phyloP scores from a whole-genome alignment of 2,797 vertebrate genomes.

The Gouania willdenowi region DNA sequence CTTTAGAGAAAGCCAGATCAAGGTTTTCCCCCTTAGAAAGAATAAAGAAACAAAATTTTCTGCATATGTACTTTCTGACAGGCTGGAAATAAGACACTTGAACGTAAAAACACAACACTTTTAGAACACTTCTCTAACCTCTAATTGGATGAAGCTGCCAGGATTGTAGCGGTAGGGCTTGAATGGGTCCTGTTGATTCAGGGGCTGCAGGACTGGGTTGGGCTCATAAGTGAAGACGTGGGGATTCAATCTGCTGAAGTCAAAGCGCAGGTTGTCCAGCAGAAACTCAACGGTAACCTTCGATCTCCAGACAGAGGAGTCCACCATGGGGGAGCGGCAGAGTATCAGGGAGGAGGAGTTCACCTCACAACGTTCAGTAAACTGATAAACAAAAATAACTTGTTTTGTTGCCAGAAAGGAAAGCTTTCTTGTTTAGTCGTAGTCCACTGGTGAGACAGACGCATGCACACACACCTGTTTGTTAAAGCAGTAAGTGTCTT shows the following conservation, averaged over 20 bases:
- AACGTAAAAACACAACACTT: no score
- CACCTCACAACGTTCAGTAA: conserved; percentile 82
- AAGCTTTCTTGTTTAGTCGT: no score
- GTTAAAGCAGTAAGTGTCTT: conserved; percentile 65
- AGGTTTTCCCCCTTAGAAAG: conserved; percentile 87
- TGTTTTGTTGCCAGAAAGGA: background rate
- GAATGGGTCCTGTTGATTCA: conserved; percentile 84
- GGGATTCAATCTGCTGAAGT: conserved; percentile 80
- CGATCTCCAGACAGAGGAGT: conserved; percentile 58
- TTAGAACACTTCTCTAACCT: conserved; percentile 70
- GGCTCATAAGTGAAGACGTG: conserved; percentile 84
- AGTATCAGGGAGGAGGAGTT: conserved; percentile 86
- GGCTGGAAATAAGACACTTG: no score
- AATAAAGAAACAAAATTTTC: no score
- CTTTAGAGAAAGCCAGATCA: conserved; percentile 92
- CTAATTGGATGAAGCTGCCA: conserved; percentile 93
- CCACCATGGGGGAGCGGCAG: conserved; percentile 86
- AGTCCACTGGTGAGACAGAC: no score
- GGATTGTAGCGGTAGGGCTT: conserved; percentile 92
- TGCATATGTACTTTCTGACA: no score
- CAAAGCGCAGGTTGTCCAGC: conserved; percentile 88
- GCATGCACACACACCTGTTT: conserved; percentile 63
- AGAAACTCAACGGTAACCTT: conserved; percentile 85
- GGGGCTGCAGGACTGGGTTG: conserved; percentile 80
- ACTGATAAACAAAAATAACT: conserved; percentile 61